These are phyloP conservation scores for Nasonia oneida DNA, from an alignment of 2,888 invertebrate species.

Conservation along the genomic window DNA sequence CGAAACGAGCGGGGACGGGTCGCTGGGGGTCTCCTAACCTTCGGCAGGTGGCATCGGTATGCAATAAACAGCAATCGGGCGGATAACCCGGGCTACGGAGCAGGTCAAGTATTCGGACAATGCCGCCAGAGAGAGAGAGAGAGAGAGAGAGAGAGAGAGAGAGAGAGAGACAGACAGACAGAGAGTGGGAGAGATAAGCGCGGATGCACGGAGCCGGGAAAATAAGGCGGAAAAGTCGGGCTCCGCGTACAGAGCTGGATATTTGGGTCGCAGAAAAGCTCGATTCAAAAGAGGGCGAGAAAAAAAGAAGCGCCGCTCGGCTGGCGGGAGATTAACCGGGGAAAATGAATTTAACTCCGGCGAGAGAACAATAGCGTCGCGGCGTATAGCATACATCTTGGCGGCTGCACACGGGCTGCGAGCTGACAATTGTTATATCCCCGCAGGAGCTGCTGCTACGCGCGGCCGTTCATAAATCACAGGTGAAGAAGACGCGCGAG, in stretches of 20 bases:
- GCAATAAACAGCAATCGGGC: constrained; percentile 68
- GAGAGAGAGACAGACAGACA: neutral
- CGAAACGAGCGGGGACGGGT: too few relatives aligned
- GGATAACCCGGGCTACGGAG: constrained; percentile 47
- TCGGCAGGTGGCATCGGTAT: constrained; percentile 65
- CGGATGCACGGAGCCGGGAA: neutral
- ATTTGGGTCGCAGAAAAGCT: neutral
- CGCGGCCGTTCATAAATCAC: neutral
- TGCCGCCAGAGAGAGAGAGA: constrained; percentile 46
- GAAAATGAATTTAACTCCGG: neutral
- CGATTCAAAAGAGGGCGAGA: neutral
- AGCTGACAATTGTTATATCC: constrained; percentile 5
- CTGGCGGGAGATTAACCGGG: neutral
- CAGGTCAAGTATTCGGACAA: constrained; percentile 66
- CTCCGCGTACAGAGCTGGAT: neutral
- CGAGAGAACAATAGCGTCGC: neutral
- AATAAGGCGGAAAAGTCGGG: neutral
- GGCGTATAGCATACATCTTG: neutral
- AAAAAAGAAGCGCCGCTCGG: neutral
- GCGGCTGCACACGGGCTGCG: neutral
- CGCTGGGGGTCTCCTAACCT: neutral
- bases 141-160: neutral
- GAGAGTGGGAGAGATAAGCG: neutral
- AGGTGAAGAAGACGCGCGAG: constrained; percentile 13
- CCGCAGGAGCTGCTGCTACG: neutral